Evolutionary conservation across 2,888 invertebrate species (phyloP).

Genomic region (Anoncus sp.): DNA sequence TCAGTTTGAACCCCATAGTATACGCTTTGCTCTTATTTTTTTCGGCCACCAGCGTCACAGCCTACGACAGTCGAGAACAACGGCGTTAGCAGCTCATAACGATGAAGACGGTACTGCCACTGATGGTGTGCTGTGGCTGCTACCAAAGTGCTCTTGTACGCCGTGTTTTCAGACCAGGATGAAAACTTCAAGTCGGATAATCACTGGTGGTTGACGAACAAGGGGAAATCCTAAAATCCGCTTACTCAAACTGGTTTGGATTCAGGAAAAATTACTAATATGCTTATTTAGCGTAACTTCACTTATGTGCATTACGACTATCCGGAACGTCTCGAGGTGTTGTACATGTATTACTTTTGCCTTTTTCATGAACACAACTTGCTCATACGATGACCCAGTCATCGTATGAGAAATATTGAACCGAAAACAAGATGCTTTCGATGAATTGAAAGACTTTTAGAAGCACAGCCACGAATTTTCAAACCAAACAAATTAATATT

Average conservation of each 20-base stretch:
- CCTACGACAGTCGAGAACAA: conserved; percentile 45
- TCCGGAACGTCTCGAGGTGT: background rate
- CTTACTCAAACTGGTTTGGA: conserved; percentile 27
- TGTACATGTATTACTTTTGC: conserved; percentile 4
- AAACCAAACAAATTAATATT: conserved; percentile 35
- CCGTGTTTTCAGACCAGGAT: conserved; percentile 40
- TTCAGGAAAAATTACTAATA: conserved; percentile 29
- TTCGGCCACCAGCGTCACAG: conserved; percentile 34
- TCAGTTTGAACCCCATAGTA: conserved; percentile 29
- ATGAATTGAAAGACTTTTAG: conserved; percentile 39
- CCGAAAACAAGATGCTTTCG: conserved; percentile 8
- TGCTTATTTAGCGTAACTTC: conserved; percentile 9
- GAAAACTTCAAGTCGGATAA: conserved; percentile 67
- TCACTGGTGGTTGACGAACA: conserved; percentile 48
- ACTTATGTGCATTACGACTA: background rate
- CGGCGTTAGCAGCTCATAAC: conserved; percentile 63
- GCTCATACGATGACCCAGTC: background rate
- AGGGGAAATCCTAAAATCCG: conserved; percentile 46
- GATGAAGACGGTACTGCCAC: conserved; percentile 33
- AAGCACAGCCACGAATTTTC: background rate
- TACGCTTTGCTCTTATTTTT: conserved; percentile 38
- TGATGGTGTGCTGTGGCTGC: conserved; percentile 40
- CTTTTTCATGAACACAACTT: conserved; percentile 2
- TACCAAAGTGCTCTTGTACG: conserved; percentile 47
- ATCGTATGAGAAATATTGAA: conserved; percentile 13